Evolutionary conservation across 2,113 vertebrate species (phyloP).

Genomic region (Dasyornis broadbenti): DNA sequence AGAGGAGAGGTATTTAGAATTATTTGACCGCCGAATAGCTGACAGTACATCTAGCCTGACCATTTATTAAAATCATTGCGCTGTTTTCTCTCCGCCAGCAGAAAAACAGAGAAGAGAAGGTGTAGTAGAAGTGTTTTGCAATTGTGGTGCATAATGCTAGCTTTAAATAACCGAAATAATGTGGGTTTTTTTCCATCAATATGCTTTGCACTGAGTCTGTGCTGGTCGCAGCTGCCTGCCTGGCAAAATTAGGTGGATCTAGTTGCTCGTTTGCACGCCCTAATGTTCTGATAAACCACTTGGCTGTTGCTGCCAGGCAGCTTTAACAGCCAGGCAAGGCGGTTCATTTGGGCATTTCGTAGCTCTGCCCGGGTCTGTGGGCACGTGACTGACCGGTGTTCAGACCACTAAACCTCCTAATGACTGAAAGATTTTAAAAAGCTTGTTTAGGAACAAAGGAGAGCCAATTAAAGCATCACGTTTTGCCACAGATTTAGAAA

Average conservation of each 20-base stretch:
- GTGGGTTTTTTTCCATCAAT: fast-evolving
- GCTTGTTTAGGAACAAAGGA: background rate
- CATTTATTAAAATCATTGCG: background rate
- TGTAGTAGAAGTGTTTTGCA: background rate
- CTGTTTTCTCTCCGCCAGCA: background rate
- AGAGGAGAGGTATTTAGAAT: background rate
- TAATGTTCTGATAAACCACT: background rate
- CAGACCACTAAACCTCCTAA: background rate
- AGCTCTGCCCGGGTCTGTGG: background rate
- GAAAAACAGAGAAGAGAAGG: background rate
- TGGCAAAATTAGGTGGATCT: background rate
- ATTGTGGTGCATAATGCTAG: background rate
- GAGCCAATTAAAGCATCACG: background rate
- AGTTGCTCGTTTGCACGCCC: background rate
- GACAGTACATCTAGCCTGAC: background rate
- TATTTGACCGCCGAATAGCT: background rate
- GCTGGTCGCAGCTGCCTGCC: background rate
- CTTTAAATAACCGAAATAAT: background rate
- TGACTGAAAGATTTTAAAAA: background rate
- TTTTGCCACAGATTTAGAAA: background rate
- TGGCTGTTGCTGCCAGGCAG: background rate
- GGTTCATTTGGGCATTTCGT: background rate
- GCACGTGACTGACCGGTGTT: background rate
- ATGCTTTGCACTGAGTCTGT: background rate
- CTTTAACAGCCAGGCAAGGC: background rate